These are phyloP conservation scores for Melieria picta DNA, from an alignment of 2,888 invertebrate species.

Conservation along the genomic window DNA sequence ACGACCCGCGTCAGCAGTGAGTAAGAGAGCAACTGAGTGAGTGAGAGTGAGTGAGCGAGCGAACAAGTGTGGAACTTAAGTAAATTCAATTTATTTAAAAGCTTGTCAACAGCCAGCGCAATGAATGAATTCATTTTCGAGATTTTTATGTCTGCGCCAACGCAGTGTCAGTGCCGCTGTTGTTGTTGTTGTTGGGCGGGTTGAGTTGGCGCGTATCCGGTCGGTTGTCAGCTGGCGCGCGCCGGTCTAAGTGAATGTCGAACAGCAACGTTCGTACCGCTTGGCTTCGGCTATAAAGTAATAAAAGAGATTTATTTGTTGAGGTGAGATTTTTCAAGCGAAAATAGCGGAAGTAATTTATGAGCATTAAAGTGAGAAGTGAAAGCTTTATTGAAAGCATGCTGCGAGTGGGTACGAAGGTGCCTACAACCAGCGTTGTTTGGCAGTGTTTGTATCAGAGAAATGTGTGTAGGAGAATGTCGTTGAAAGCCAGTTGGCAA, in stretches of 20 bases:
- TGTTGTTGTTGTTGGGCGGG: conserved; percentile 3
- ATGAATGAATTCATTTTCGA: conserved; percentile 45
- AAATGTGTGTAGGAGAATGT: too few species aligned
- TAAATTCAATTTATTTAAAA: conserved; percentile 63
- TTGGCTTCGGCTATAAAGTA: conserved; percentile 49
- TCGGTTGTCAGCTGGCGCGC: not conserved
- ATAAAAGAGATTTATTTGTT: conserved; percentile 60
- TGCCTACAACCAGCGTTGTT: too few species aligned
- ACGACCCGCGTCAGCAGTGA: not conserved
- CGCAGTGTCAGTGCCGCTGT: not conserved
- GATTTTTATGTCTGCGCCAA: conserved; percentile 12
- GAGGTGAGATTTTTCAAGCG: conserved; percentile 50
- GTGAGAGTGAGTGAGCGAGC: conserved; percentile 3
- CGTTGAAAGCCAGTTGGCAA: too few species aligned
- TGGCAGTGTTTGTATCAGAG: too few species aligned
- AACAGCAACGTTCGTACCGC: conserved; percentile 20
- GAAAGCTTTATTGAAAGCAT: not conserved
- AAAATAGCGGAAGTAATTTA: conserved; percentile 44
- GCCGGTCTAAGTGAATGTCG: not conserved
- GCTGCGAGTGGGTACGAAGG: too few species aligned
- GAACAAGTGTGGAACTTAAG: conserved; percentile 32
- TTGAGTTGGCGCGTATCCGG: conserved; percentile 4
- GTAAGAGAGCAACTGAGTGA: not conserved
- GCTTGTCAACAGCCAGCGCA: conserved; percentile 56
- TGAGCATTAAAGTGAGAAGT: conserved; percentile 40